Percentiles rank a stretch among this genome's conserved stretches.
Evolutionary conservation across 2,888 invertebrate genomes (phyloP).

Genomic region (Apamea monoglypha): DNA sequence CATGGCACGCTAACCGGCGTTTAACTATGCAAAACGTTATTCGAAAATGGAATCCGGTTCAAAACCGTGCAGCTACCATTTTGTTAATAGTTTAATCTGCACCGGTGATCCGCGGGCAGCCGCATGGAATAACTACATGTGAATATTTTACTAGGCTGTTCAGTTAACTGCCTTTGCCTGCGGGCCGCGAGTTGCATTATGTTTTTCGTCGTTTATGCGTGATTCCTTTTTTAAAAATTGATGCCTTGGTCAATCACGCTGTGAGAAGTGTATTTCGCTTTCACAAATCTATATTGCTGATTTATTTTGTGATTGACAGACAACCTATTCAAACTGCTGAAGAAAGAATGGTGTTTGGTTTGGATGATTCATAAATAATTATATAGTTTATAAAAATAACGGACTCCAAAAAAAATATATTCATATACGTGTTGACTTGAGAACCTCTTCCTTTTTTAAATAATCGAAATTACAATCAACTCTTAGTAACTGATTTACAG

Average conservation of each 20-base stretch:
- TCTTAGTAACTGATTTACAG: neutral
- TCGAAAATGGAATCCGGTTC: slow-evolving; percentile 68
- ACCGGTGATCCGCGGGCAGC: slow-evolving; percentile 78
- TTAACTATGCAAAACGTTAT: slow-evolving; percentile 76
- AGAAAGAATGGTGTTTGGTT: neutral
- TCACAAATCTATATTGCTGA: neutral
- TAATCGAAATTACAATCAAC: neutral
- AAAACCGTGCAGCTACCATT: slow-evolving; percentile 75
- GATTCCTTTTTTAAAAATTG: slow-evolving; percentile 32
- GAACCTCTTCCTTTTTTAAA: neutral
- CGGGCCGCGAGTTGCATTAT: slow-evolving; percentile 41
- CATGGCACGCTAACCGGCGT: slow-evolving; percentile 67
- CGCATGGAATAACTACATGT: slow-evolving; percentile 80
- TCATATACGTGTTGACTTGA: neutral
- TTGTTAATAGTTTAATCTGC: slow-evolving; percentile 89
- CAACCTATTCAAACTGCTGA: neutral
- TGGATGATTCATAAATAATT: neutral
- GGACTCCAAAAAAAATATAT: neutral
- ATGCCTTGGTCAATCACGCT: neutral
- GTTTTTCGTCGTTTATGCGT: slow-evolving; percentile 51
- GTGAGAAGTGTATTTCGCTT: neutral
- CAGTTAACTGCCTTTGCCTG: slow-evolving; percentile 63
- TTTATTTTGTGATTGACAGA: neutral
- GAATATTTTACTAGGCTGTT: slow-evolving; percentile 80
- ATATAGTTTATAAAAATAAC: neutral